Conservation (phyloP, 2,888 invertebrate genomes). For the Catocala fraxini region DNA sequence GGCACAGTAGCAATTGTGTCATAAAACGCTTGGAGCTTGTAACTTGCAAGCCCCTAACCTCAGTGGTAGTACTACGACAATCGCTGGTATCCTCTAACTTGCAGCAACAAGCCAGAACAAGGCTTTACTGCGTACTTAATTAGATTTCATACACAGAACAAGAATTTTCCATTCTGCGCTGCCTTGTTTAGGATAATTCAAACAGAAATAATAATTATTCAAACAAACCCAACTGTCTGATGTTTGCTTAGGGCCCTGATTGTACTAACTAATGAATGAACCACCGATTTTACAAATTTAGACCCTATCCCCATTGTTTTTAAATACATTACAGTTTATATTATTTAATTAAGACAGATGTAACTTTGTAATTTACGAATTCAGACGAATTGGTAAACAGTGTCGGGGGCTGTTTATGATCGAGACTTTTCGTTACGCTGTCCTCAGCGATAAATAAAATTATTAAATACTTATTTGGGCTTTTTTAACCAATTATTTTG, state of each 20-base stretch:
- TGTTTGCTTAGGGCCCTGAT: conserved; percentile 77
- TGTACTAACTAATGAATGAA: conserved; percentile 67
- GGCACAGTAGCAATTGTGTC: too few relatives aligned
- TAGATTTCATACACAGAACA: conserved; percentile 58
- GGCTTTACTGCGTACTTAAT: conserved; percentile 49
- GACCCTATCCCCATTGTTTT: conserved; percentile 46
- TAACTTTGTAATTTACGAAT: conserved; percentile 44
- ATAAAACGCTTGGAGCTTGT: too few relatives aligned
- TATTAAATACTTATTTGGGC: too few relatives aligned
- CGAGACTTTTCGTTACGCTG: not conserved
- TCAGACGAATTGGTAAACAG: conserved; percentile 25
- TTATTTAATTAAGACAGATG: conserved; percentile 33
- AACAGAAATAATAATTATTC: conserved; percentile 75
- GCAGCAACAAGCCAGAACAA: conserved; percentile 14
- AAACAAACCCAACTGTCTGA: conserved; percentile 66
- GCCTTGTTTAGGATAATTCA: conserved; percentile 69
- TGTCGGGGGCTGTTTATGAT: not conserved
- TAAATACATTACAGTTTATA: conserved; percentile 42
- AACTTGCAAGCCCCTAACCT: too few relatives aligned
- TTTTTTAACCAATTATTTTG: too few relatives aligned
- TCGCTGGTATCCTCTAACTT: conserved; percentile 9
- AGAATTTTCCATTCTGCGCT: conserved; percentile 62
- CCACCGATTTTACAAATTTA: conserved; percentile 46
- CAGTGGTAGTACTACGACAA: not conserved
- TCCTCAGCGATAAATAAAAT: not conserved